Conservation (phyloP, 23 tunicate genomes). For the Trididemnum nubilum region DNA sequence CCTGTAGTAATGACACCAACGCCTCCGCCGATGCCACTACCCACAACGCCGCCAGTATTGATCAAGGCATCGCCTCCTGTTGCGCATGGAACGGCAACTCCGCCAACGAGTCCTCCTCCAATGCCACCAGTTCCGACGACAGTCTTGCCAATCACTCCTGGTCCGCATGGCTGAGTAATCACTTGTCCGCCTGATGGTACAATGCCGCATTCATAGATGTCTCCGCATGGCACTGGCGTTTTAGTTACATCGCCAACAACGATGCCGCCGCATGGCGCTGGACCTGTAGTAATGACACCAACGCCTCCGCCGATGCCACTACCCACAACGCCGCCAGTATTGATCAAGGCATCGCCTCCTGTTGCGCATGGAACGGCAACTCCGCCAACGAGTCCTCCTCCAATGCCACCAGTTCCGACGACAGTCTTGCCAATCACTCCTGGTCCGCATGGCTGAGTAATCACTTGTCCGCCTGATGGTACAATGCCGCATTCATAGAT, state of each 20-base stretch:
- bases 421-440: conserved; percentile 2
- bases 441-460: conserved; percentile 1
- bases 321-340: background rate
- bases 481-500: conserved; percentile 1
- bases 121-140: conserved; percentile 12
- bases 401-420: background rate
- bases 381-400: background rate
- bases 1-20: background rate
- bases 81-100: background rate
- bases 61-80: conserved; percentile 8
- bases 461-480: background rate
- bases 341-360: background rate
- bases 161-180: background rate
- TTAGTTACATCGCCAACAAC: background rate
- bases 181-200: background rate
- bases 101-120: background rate
- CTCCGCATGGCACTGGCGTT: background rate
- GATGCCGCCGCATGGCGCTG: conserved; percentile 2
- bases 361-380: background rate
- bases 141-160: conserved; percentile 2
- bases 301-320: background rate
- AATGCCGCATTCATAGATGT: conserved; percentile 1
- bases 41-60: background rate
- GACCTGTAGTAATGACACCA: background rate
- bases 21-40: background rate